A percentile compares a stretch with the other conserved stretches of the same genome.
These are phyloP conservation scores for Oenanthe melanoleuca DNA, from an alignment of 2,113 vertebrate genomes.

Conservation along the genomic window DNA sequence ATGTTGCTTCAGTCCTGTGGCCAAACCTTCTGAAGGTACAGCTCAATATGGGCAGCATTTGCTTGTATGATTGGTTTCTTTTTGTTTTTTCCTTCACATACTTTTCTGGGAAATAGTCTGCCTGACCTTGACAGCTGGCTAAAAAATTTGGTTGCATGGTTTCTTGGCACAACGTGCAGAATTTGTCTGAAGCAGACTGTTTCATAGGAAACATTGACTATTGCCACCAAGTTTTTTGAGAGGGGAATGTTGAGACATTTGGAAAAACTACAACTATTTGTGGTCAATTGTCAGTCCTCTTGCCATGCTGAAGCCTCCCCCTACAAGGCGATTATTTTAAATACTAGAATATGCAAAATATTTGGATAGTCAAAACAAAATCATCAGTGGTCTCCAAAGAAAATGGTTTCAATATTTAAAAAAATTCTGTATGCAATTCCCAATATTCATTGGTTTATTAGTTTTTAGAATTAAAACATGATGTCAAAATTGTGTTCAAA, in stretches of 20 bases:
- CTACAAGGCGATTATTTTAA: background rate
- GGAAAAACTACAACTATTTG: background rate
- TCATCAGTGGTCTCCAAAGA: background rate
- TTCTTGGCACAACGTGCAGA: background rate
- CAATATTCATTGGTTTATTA: background rate
- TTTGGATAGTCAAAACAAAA: background rate
- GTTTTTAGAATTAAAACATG: background rate
- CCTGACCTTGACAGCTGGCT: conserved; percentile 36
- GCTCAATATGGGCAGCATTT: background rate
- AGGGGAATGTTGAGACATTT: background rate
- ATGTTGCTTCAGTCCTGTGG: background rate
- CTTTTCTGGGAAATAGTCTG: conserved; percentile 11
- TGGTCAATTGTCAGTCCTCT: background rate
- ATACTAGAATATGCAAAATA: background rate
- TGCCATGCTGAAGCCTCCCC: fast-evolving
- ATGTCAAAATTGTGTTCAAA: background rate
- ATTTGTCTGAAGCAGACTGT: background rate
- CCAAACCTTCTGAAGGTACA: background rate
- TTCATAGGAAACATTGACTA: background rate
- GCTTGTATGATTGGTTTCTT: background rate
- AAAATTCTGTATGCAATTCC: background rate
- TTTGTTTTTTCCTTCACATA: background rate
- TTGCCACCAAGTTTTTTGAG: background rate
- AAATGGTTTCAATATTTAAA: background rate
- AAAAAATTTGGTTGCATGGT: background rate